Base-by-base conservation (phyloP, 2,797 vertebrate species). In the Micromesistius poutassou region DNA sequence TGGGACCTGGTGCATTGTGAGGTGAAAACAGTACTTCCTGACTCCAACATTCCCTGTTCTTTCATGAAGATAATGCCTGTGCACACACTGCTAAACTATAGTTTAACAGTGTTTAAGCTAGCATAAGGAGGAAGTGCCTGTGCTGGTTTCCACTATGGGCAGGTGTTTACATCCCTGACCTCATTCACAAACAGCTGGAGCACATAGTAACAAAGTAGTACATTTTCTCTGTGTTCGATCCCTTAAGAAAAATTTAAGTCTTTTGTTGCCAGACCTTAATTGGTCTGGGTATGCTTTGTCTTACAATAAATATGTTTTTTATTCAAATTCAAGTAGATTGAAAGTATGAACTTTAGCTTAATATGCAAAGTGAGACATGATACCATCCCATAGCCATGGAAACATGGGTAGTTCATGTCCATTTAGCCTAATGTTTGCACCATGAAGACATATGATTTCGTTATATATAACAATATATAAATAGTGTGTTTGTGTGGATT, bases 111-210 rank as follows among this genome's bases (percentile, higher is more conserved):
- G 62, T n/a, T 68, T 68, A 28, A 28, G 62, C 25, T 30, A 66
- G 62, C 62, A 9, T 25, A 68, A 25, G 62, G 62, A 68, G 3
- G 62, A 68, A 68, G 62, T 68, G 62, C n/a, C 25, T 68, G 9
- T 28, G 62, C 62, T 62, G 10, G 55, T 62, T 68, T 68, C 62
- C 62, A 68, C 62, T 68, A 68, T 28, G 62, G 62, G n/a, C 62
- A 28, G 55, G 62, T 68, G 62, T 68, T 28, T 28, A 68, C 62
- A 28, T 68, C 2, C 9, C 62, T 68, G 62, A 25, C 62, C 25
- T 68, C 62, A 10, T 68, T 68, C 62, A 68, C 25, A 28, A 68
- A 68, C 62, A 68, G 62, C 55, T n/a, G 55, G n/a, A 68, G 62
- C 25, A 28, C 62, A 68, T n/a, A 68, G 62, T 25, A 68, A 68